phyloP scores from a whole-genome alignment of 2,888 invertebrate genomes.

The Andrena fulva region DNA sequence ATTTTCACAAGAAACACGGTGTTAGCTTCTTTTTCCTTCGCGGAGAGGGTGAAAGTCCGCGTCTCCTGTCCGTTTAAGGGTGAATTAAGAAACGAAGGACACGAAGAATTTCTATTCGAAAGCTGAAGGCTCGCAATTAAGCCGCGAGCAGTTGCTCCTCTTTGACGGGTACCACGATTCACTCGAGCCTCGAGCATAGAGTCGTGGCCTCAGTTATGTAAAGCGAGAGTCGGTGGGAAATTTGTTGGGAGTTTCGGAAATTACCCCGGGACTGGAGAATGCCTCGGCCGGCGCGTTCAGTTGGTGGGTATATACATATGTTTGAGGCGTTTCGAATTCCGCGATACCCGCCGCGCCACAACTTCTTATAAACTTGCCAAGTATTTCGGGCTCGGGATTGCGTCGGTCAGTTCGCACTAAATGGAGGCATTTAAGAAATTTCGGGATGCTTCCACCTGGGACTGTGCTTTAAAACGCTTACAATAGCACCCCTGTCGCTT shows the following conservation, averaged over 20 bases:
- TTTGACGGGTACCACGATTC: slow-evolving; percentile 49
- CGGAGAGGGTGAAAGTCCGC: no score
- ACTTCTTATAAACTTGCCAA: slow-evolving; percentile 46
- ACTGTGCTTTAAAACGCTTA: not conserved
- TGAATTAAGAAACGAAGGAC: not conserved
- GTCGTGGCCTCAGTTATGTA: slow-evolving; percentile 31
- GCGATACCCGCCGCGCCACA: slow-evolving; percentile 34
- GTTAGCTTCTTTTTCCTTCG: no score
- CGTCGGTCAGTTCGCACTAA: slow-evolving; percentile 17
- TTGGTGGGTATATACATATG: slow-evolving; percentile 14
- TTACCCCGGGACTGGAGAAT: slow-evolving; percentile 41
- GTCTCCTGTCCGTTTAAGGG: no score
- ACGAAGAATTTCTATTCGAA: slow-evolving; percentile 62
- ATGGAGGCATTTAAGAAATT: slow-evolving; percentile 19
- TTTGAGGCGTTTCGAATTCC: slow-evolving; percentile 47
- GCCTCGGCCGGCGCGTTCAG: slow-evolving; percentile 1
- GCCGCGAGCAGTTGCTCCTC: slow-evolving; percentile 61
- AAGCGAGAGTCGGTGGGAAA: slow-evolving; percentile 45
- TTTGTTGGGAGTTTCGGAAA: slow-evolving; percentile 53
- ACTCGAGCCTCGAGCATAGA: slow-evolving; percentile 10
- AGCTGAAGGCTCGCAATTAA: slow-evolving; percentile 35
- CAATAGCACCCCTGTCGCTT: no score
- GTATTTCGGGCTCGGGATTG: slow-evolving; percentile 28
- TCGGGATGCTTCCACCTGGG: not conserved
- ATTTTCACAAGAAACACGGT: no score